Evolutionary conservation across 1,140 invertebrate genomes (phyloP), one percentile per base, ranked within the genome.

Genomic region (Tetramorium alpestre): DNA sequence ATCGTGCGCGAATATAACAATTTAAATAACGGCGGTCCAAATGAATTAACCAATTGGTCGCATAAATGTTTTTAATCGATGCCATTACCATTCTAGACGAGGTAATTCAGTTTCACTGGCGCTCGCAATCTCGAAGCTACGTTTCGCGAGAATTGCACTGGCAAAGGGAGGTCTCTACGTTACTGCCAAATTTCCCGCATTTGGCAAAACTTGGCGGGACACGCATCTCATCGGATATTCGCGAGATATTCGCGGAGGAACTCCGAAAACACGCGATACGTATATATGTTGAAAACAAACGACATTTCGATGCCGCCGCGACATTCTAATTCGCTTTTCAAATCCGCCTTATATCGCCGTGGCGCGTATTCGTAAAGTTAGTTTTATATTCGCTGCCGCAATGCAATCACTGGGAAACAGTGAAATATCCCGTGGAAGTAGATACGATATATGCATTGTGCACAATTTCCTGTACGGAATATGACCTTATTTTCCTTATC

Each of bases 321-420:
- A 89, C 88, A 89, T 90, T 72, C 89, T 90, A 89, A 90, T 90
- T 90, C 88, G 70, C 60, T 69, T 54, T 70, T 56, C 64, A 81
- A 73, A 88, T 81, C 58, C 75, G 69, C 70, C 70, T 69, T 70
- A 51, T 85, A 22, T 56, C 80, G 67, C 33, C 73, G 41, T 7
- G 18, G 56, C 18, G 60, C 28, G 64, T 18, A 60, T 73, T 87
- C 77, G 77, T 70, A 85, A 90, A 90, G 84, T 89, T 89, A 87
- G 88, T 90, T 90, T 87, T 73, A 81, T 51, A 73, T 76, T 89
- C 77, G 88, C 41, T 13, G 41, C 25, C 28, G 58, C 88, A 64
- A 90, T 87, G 77, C 88, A 90, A 90, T 90, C 88, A 89, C 88
- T n/a, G 88, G 4, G 85, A 82, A 87, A 89, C 88, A 78, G 38